These are phyloP conservation scores for Leptopterna dolabrata DNA, from an alignment of 2,888 invertebrate species.

Conservation along the genomic window DNA sequence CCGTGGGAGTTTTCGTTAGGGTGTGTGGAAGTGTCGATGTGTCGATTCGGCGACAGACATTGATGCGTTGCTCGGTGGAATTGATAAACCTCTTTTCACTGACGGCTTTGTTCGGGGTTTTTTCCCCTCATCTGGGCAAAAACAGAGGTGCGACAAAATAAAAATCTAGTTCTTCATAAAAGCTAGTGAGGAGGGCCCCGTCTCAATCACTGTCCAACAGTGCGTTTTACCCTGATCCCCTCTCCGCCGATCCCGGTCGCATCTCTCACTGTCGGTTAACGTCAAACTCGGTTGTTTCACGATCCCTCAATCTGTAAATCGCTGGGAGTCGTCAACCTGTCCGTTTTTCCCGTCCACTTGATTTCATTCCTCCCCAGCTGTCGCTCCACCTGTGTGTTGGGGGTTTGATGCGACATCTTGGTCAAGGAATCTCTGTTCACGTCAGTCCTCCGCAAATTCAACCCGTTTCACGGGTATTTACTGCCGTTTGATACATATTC, in stretches of 20 bases:
- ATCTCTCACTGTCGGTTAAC: neutral
- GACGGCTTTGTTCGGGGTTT: neutral
- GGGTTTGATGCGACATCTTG: neutral
- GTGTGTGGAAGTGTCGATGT: neutral
- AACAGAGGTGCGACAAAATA: neutral
- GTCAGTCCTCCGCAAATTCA: neutral
- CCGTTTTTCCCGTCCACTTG: neutral
- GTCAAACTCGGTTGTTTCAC: conserved; percentile 3
- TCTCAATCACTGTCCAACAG: neutral
- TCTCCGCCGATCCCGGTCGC: neutral
- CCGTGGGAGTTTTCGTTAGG: neutral
- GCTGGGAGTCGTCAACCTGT: neutral
- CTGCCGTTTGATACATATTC: too few species aligned
- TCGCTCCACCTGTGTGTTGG: neutral
- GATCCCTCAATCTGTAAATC: neutral
- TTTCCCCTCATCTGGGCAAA: neutral
- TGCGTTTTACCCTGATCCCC: neutral
- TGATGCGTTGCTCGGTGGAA: neutral
- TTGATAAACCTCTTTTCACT: neutral
- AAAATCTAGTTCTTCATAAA: conserved; percentile 2
- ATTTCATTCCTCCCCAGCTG: neutral
- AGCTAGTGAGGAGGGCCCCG: neutral
- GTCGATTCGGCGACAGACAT: neutral
- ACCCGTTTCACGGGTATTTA: too few species aligned
- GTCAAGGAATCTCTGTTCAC: neutral